These are phyloP conservation scores for Erebia epiphron DNA, from an alignment of 2,888 invertebrate species.

Conservation along the genomic window DNA sequence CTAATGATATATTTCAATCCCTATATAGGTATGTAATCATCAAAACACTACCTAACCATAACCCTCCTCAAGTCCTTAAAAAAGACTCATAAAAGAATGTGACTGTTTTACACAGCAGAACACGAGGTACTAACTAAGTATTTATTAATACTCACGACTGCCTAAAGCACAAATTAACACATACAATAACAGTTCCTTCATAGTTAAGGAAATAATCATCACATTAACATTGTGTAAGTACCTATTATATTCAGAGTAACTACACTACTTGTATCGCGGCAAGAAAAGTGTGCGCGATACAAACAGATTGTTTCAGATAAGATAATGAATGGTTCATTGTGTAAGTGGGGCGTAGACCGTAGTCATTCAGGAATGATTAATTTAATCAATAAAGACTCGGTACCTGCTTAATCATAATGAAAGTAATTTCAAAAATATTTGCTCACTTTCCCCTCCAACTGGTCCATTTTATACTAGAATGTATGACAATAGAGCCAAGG, in stretches of 20 bases:
- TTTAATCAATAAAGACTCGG: conserved; percentile 2
- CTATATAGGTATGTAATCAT: too few relatives aligned
- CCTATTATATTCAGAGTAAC: conserved; percentile 28
- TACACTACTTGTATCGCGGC: conserved; percentile 27
- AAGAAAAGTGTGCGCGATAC: conserved; percentile 30
- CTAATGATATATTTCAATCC: too few relatives aligned
- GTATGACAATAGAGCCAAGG: too few relatives aligned
- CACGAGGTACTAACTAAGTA: too few relatives aligned
- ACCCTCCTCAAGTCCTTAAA: too few relatives aligned
- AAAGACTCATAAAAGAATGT: too few relatives aligned
- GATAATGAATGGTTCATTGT: conserved; percentile 62
- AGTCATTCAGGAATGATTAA: conserved; percentile 21
- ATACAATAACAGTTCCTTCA: conserved; percentile 49
- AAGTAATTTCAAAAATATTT: not conserved
- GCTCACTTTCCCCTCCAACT: too few relatives aligned
- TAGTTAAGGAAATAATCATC: conserved; percentile 45
- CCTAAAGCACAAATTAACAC: conserved; percentile 42
- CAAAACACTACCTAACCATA: too few relatives aligned
- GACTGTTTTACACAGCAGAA: too few relatives aligned
- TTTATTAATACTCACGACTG: conserved; percentile 55
- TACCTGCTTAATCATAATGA: conserved; percentile 9
- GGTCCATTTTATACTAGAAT: too few relatives aligned
- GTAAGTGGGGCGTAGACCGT: conserved; percentile 47
- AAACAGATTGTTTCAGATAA: conserved; percentile 56
- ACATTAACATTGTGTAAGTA: conserved; percentile 42